phyloP scores from a whole-genome alignment of 2,888 invertebrate species.

The Dryobotodes eremita region DNA sequence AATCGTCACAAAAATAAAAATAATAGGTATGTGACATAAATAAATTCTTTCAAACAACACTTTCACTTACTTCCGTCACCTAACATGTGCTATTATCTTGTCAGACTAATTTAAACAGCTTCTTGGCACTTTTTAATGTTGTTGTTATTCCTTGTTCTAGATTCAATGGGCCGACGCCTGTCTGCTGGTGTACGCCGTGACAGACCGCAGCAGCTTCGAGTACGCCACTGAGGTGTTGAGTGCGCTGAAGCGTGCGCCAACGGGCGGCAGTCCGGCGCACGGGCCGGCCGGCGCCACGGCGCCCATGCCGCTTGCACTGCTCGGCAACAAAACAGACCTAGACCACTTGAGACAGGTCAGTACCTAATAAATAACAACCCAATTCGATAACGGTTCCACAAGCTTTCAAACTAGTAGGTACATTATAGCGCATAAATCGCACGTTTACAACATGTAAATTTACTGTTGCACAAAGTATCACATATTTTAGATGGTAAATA shows the following conservation, averaged over 20 bases:
- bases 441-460: neutral
- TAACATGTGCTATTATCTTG: slow-evolving; percentile 54
- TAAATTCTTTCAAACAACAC: slow-evolving; percentile 27
- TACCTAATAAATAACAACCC: slow-evolving; percentile 45
- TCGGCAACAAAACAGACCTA: slow-evolving; percentile 95
- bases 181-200: slow-evolving; percentile 94
- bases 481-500: slow-evolving; percentile 7
- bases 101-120: slow-evolving; percentile 35
- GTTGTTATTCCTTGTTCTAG: slow-evolving; percentile 79
- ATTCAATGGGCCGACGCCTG: slow-evolving; percentile 95
- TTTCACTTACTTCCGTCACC: slow-evolving; percentile 52
- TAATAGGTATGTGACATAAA: slow-evolving; percentile 35
- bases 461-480: slow-evolving; percentile 12
- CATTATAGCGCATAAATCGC: slow-evolving; percentile 12
- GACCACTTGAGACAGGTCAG: slow-evolving; percentile 94
- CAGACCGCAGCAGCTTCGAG: slow-evolving; percentile 93
- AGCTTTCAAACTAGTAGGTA: slow-evolving; percentile 15
- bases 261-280: slow-evolving; percentile 91
- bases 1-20: slow-evolving; percentile 29
- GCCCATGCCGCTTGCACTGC: slow-evolving; percentile 91
- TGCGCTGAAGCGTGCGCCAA: slow-evolving; percentile 90
- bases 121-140: slow-evolving; percentile 53
- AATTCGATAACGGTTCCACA: slow-evolving; percentile 33
- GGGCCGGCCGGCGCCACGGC: slow-evolving; percentile 89
- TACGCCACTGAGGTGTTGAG: slow-evolving; percentile 92